Percentiles rank a stretch among this genome's conserved stretches.
Conservation (phyloP, 1,140 invertebrate genomes). For the Lanistes nyassanus region DNA sequence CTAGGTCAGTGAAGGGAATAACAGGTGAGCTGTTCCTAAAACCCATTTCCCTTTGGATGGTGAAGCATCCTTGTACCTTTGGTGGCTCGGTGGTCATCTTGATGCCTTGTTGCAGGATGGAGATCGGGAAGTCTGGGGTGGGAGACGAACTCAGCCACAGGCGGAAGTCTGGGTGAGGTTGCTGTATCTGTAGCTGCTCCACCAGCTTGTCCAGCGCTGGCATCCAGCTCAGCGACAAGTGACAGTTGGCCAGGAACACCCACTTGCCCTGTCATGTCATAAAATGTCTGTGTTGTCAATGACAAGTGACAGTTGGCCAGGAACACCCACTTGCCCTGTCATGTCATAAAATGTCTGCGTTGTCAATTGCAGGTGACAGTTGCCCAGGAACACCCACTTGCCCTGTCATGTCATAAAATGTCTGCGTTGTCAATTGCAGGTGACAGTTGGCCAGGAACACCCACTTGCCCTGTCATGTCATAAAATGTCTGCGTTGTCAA, state of each 20-base stretch:
- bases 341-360: no score
- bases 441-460: no score
- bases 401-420: constrained; percentile 61
- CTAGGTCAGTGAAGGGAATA: no score
- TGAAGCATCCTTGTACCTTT: constrained; percentile 78
- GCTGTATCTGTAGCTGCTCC: constrained; percentile 76
- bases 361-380: constrained; percentile 91
- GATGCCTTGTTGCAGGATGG: constrained; percentile 69
- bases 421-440: no score
- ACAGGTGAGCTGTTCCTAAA: no score
- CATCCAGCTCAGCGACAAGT: constrained; percentile 90
- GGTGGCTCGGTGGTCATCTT: constrained; percentile 70
- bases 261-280: constrained; percentile 62
- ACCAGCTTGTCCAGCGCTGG: constrained; percentile 86
- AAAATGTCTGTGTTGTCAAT: no score
- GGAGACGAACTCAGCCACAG: constrained; percentile 89
- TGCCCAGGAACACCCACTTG: constrained; percentile 79
- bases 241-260: constrained; percentile 87
- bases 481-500: no score
- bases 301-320: constrained; percentile 91
- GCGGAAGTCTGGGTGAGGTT: constrained; percentile 72
- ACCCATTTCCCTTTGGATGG: no score
- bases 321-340: constrained; percentile 72
- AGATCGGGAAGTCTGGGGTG: constrained; percentile 84
- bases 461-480: no score